Conservation (phyloP, 2,888 invertebrate genomes). For the Eupithecia subfuscata region DNA sequence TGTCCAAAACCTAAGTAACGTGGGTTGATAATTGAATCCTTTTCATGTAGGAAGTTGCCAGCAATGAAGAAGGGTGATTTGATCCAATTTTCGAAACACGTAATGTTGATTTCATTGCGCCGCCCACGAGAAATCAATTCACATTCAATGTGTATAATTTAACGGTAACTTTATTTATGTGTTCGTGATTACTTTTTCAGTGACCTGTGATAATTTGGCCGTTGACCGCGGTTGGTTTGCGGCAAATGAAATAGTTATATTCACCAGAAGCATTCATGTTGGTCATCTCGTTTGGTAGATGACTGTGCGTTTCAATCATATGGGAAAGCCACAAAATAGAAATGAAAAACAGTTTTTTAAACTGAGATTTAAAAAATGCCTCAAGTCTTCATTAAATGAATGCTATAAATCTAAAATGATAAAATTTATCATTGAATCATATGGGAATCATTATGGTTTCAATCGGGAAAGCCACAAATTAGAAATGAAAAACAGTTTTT, state of each 20-base stretch:
- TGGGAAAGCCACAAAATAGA: not conserved
- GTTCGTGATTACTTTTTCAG: slow-evolving; percentile 14
- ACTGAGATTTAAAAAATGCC: not conserved
- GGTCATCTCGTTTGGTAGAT: not conserved
- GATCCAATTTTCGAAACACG: slow-evolving; percentile 27
- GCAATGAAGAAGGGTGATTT: slow-evolving; percentile 31
- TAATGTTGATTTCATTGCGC: slow-evolving; percentile 30
- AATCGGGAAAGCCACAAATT: no score
- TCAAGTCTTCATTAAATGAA: no score
- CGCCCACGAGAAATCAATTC: slow-evolving; percentile 32
- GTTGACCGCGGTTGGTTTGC: not conserved
- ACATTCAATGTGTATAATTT: slow-evolving; percentile 24
- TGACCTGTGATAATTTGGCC: slow-evolving; percentile 4
- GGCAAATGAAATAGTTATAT: not conserved
- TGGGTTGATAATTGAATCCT: slow-evolving; percentile 33
- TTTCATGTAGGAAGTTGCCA: slow-evolving; percentile 32
- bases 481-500: no score
- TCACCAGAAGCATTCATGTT: not conserved
- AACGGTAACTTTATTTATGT: slow-evolving; percentile 8
- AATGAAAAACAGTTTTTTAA: not conserved
- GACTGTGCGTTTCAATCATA: not conserved
- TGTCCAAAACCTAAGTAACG: slow-evolving; percentile 33
- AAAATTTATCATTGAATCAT: no score
- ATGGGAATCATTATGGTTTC: no score
- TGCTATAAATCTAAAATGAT: no score